These are phyloP conservation scores for Pachycephala philippinensis DNA, from an alignment of 2,113 vertebrate species.

Conservation along the genomic window DNA sequence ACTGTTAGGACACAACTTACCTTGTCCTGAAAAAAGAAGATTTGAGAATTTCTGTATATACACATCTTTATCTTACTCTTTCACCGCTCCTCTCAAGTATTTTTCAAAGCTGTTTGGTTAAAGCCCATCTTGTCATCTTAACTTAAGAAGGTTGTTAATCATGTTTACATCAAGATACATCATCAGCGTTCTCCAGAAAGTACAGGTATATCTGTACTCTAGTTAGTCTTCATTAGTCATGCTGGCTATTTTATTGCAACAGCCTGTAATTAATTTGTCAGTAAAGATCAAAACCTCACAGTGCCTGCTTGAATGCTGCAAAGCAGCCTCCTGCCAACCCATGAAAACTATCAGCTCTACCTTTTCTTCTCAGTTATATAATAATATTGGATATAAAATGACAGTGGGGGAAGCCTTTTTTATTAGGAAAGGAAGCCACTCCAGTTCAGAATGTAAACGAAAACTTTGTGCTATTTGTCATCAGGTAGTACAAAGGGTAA, in stretches of 20 bases:
- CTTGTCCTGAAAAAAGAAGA: neutral
- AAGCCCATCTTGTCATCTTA: neutral
- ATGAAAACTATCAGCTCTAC: neutral
- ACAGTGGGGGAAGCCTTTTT: neutral
- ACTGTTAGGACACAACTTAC: neutral
- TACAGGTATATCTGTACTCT: neutral
- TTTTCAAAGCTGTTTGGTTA: neutral
- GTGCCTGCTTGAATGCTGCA: neutral
- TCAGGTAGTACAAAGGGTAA: neutral
- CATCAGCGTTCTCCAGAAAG: neutral
- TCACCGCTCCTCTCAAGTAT: neutral
- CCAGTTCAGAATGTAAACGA: neutral
- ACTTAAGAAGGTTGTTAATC: neutral
- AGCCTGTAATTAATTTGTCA: neutral
- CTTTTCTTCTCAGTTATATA: neutral
- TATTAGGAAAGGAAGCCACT: neutral
- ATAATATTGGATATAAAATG: neutral
- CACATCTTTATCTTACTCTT: neutral
- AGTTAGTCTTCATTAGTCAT: neutral
- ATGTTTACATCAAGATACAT: neutral
- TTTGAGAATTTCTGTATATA: neutral
- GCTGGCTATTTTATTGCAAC: neutral
- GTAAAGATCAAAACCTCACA: neutral
- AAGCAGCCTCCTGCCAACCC: neutral
- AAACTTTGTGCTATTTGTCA: neutral